Conservation (phyloP, 2,797 vertebrate species). For the Parauchenoglanis ngamensis region DNA sequence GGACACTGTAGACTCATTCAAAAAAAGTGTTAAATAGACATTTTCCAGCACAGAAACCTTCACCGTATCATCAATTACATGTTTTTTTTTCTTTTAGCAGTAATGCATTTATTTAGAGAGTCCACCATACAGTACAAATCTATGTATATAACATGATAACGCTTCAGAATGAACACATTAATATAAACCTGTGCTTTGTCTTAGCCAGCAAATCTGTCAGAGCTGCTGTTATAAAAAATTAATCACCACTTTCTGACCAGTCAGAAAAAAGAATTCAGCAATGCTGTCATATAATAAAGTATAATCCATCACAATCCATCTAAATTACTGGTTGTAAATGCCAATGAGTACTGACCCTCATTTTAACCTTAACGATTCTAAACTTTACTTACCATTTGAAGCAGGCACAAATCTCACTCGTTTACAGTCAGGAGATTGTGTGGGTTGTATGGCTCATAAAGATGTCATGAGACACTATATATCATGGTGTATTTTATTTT, state of each 20-base stretch:
- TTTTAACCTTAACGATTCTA: background rate
- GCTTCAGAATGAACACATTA: background rate
- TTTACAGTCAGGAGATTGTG: background rate
- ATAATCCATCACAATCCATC: background rate
- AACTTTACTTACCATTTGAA: background rate
- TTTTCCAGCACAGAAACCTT: background rate
- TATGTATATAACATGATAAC: background rate
- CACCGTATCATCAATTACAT: background rate
- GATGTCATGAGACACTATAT: background rate
- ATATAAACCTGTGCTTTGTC: background rate
- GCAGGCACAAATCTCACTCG: background rate
- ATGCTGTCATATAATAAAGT: background rate
- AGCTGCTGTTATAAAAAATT: background rate
- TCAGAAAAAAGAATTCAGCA: background rate
- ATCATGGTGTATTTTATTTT: background rate
- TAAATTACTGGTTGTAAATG: background rate
- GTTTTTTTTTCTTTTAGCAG: background rate
- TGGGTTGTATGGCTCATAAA: background rate
- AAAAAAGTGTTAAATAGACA: background rate
- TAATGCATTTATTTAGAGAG: background rate
- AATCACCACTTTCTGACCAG: slow-evolving; percentile 1
- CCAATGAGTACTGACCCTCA: background rate
- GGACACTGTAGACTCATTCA: background rate
- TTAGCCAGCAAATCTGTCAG: slow-evolving; percentile 6
- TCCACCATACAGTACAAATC: background rate